A percentile compares a stretch with the other conserved stretches of the same genome.
These are phyloP conservation scores for Notarius quadriscutis DNA, from an alignment of 2,113 vertebrate species.

Conservation along the genomic window DNA sequence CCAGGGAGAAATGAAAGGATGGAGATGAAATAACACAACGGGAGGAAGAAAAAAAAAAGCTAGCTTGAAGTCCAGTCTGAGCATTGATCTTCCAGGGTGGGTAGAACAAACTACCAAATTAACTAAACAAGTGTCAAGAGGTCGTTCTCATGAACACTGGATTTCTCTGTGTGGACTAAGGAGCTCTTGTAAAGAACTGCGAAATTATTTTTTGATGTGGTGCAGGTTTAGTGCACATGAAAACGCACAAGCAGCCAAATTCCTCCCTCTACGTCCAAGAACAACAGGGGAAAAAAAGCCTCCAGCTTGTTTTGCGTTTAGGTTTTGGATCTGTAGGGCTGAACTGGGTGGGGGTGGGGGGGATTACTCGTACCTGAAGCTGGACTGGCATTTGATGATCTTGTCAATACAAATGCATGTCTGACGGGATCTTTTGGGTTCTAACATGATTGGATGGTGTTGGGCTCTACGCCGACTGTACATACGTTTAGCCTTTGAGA, in stretches of 20 bases:
- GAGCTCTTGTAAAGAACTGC: constrained; percentile 39
- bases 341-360: background rate
- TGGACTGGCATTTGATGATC: constrained; percentile 25
- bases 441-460: background rate
- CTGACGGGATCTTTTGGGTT: background rate
- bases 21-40: constrained; percentile 51
- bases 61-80: constrained; percentile 45
- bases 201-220: constrained; percentile 26
- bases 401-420: constrained; percentile 41
- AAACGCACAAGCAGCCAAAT: constrained; percentile 32
- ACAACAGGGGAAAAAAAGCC: constrained; percentile 34
- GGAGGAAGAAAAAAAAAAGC: constrained; percentile 30
- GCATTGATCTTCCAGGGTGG: constrained; percentile 50
- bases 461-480: background rate
- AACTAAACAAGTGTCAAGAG: constrained; percentile 55
- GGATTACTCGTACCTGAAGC: constrained; percentile 9
- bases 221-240: constrained; percentile 31
- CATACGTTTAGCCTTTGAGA: constrained; percentile 18
- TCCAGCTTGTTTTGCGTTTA: constrained; percentile 8
- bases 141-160: constrained; percentile 29
- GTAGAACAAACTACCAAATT: constrained; percentile 55
- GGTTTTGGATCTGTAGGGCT: constrained; percentile 5
- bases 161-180: constrained; percentile 34
- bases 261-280: constrained; percentile 30
- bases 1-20: constrained; percentile 36